Evolutionary conservation across 2,113 vertebrate species (phyloP), one percentile per base, ranked within the genome.

Genomic region (Hirundichthys speculiger): DNA sequence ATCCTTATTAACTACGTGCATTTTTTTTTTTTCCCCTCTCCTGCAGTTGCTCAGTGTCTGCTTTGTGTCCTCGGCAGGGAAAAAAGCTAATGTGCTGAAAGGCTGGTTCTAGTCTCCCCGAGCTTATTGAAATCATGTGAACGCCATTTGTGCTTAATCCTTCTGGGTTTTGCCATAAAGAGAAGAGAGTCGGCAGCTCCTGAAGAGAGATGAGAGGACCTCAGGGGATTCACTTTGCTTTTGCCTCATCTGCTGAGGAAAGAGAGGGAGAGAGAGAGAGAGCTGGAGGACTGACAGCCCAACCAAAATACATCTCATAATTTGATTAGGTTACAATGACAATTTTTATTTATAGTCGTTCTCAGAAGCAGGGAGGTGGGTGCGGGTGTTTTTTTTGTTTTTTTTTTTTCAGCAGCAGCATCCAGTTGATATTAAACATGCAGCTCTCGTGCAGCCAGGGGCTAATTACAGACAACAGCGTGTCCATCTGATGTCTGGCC

Each of bases 321-420:
- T 91, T 91, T 90, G 89, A 93, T 93, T 92, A 91, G 90, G 86
- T 90, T 91, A 89, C 86, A 73, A 85, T 88, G 89, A 92, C 89
- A 89, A 86, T 91, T 88, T 90, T 91, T 93, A 91, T 93, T 93
- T 92, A 91, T 92, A 92, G 90, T 86, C 61, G 25, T 59, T 58
- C 64, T 86, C 74, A 86, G 85, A 89, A 80, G 83, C 75, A 83
- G 75, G 78, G 51, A 74, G 74, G 65, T 64, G 64, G 79, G 43
- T 55, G 46, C n/a, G n/a, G n/a, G n/a, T n/a, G n/a, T n/a, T n/a
- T n/a, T n/a, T n/a, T n/a, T n/a, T n/a, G n/a, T n/a, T n/a, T n/a
- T n/a, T n/a, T n/a, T n/a, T n/a, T n/a, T n/a, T n/a, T n/a, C n/a
- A n/a, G n/a, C n/a, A 78, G 74, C 62, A 69, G 69, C 68, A 49